A percentile compares a stretch with the other conserved stretches of the same genome.
Conservation (phyloP, 1,140 invertebrate genomes). For the Leptinotarsa defecta region DNA sequence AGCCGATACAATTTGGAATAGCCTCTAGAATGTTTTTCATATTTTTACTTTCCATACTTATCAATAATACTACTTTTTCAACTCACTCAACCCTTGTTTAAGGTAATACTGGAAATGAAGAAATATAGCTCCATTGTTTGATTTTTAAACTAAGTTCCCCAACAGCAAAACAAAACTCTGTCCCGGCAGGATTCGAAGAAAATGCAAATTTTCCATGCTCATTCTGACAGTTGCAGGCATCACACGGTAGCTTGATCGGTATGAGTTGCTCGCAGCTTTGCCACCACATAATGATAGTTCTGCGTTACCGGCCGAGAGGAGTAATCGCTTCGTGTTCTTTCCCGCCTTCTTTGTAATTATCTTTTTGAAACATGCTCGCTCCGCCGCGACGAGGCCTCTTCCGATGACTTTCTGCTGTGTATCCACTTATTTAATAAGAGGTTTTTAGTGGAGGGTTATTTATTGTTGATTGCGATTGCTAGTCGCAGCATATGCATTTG, state of each 20-base stretch:
- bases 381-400: not conserved
- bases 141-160: too few relatives aligned
- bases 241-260: constrained; percentile 38
- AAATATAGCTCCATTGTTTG: too few relatives aligned
- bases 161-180: too few relatives aligned
- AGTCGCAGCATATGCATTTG: not conserved
- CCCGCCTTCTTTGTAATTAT: constrained; percentile 44
- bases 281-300: constrained; percentile 43
- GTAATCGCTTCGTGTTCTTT: constrained; percentile 43
- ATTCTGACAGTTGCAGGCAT: constrained; percentile 17
- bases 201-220: constrained; percentile 10
- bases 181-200: not conserved
- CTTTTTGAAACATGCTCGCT: constrained; percentile 33
- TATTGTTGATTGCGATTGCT: constrained; percentile 3
- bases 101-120: too few relatives aligned
- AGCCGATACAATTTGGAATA: too few relatives aligned
- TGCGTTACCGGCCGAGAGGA: constrained; percentile 26
- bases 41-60: too few relatives aligned
- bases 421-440: constrained; percentile 9
- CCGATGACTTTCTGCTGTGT: not conserved
- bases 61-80: too few relatives aligned
- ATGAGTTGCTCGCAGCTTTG: constrained; percentile 37
- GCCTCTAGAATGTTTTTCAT: too few relatives aligned
- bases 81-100: too few relatives aligned
- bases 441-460: constrained; percentile 8